A percentile compares a stretch with the other conserved stretches of the same genome.
These are phyloP conservation scores for Anabacerthia variegaticeps DNA, from an alignment of 2,797 vertebrate genomes.

Conservation along the genomic window DNA sequence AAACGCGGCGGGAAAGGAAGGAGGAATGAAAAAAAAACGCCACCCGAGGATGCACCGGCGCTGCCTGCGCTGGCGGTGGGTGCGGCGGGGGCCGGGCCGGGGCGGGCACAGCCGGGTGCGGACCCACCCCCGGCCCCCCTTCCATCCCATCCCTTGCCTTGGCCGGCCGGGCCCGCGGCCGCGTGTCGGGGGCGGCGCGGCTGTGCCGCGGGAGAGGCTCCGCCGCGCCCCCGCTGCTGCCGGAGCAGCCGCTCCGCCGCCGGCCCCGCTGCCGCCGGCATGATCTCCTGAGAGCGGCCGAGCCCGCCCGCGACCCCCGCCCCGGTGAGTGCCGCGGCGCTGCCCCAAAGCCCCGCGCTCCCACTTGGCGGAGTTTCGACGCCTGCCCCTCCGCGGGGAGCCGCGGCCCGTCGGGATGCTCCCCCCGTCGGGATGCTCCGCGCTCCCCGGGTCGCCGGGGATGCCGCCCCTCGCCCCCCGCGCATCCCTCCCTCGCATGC, in stretches of 20 bases:
- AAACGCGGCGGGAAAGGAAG: accelerated
- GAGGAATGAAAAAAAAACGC: accelerated
- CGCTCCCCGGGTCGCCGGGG: not conserved
- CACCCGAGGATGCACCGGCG: accelerated
- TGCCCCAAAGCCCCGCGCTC: not conserved
- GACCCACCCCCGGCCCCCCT: not conserved
- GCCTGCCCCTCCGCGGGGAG: not conserved
- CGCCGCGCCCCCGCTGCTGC: not conserved
- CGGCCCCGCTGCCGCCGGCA: slow-evolving; percentile 12
- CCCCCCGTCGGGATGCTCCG: not conserved
- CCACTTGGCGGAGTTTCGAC: not conserved
- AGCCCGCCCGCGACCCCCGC: not conserved
- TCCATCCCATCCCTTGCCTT: slow-evolving; percentile 13
- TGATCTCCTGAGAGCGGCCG: slow-evolving; percentile 32
- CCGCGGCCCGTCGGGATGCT: not conserved
- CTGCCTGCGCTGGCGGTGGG: not conserved
- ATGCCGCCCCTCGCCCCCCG: not conserved
- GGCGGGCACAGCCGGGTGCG: not conserved
- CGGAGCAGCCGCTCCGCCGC: slow-evolving; percentile 37
- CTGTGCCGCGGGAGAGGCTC: not conserved
- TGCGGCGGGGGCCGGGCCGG: not conserved
- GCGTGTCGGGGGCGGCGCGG: slow-evolving; percentile 36
- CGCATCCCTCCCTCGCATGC: not conserved
- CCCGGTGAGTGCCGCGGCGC: not conserved
- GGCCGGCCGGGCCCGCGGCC: slow-evolving; percentile 15